A percentile compares a stretch with the other conserved stretches of the same genome.
Evolutionary conservation across 1,140 invertebrate genomes (phyloP).

Genomic region (Rhopalosiphum maidis): DNA sequence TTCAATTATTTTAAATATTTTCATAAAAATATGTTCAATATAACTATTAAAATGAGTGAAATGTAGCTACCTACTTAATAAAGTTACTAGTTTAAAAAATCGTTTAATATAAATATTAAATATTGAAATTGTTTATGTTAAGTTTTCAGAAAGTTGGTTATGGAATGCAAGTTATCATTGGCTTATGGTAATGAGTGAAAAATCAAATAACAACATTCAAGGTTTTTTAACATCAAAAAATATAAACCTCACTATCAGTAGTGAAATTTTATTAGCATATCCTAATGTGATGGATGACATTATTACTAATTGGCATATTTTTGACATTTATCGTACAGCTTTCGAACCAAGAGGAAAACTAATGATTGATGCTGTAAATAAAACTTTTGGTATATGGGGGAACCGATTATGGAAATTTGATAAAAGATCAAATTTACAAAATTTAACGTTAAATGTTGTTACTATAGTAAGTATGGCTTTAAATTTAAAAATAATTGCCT

Average conservation of each 20-base stretch:
- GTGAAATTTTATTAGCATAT: constrained; percentile 31
- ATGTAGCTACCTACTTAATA: no score
- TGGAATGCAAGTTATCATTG: constrained; percentile 41
- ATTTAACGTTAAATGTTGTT: constrained; percentile 27
- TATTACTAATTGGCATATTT: constrained; percentile 17
- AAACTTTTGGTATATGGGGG: constrained; percentile 33
- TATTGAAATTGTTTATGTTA: neutral
- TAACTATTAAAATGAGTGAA: no score
- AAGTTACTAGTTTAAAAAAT: neutral
- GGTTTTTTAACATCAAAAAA: constrained; percentile 14
- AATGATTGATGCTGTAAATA: constrained; percentile 23
- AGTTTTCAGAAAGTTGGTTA: constrained; percentile 36
- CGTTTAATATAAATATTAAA: neutral
- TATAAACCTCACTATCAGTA: neutral
- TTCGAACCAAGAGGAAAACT: constrained; percentile 37
- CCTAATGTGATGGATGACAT: neutral
- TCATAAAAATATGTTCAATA: no score
- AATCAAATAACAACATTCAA: neutral
- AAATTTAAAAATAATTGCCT: neutral
- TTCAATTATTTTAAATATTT: neutral
- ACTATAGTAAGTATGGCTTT: neutral
- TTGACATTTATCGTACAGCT: constrained; percentile 41
- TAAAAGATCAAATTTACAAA: constrained; percentile 38
- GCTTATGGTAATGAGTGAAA: constrained; percentile 37
- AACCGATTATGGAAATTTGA: constrained; percentile 39